These are phyloP conservation scores for Corbicula japonica DNA, from an alignment of 2,888 invertebrate genomes.

Conservation along the genomic window DNA sequence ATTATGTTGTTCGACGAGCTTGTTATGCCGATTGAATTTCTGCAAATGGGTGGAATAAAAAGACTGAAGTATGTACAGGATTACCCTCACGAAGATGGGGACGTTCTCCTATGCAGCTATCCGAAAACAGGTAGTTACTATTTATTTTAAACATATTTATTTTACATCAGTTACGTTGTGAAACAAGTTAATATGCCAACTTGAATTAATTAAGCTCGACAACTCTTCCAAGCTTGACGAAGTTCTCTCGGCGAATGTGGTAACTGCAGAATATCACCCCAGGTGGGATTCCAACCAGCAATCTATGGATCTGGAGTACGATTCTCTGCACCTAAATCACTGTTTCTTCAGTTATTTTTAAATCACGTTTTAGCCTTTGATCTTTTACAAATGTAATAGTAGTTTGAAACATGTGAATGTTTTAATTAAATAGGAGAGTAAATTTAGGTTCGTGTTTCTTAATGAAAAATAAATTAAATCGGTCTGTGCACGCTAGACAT, in stretches of 20 bases:
- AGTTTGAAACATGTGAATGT: no score
- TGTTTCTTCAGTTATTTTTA: no score
- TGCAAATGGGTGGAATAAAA: background rate
- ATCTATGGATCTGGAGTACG: background rate
- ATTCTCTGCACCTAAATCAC: no score
- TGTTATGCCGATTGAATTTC: no score
- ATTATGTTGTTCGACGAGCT: no score
- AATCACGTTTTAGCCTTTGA: no score
- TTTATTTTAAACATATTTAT: background rate
- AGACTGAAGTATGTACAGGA: background rate
- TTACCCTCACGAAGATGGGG: background rate
- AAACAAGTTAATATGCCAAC: background rate
- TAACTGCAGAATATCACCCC: background rate
- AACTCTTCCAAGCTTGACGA: background rate
- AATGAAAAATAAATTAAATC: no score
- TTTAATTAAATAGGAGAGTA: no score
- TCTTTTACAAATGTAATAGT: no score
- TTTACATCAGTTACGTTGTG: background rate
- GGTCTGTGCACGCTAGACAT: no score
- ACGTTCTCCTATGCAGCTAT: constrained; percentile 22
- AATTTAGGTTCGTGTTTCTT: no score
- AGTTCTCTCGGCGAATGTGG: background rate
- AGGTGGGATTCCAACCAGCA: background rate
- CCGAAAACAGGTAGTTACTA: constrained; percentile 17
- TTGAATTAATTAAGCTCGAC: background rate